These are phyloP conservation scores for Plebejus argus DNA, from an alignment of 2,888 invertebrate species.

Conservation along the genomic window DNA sequence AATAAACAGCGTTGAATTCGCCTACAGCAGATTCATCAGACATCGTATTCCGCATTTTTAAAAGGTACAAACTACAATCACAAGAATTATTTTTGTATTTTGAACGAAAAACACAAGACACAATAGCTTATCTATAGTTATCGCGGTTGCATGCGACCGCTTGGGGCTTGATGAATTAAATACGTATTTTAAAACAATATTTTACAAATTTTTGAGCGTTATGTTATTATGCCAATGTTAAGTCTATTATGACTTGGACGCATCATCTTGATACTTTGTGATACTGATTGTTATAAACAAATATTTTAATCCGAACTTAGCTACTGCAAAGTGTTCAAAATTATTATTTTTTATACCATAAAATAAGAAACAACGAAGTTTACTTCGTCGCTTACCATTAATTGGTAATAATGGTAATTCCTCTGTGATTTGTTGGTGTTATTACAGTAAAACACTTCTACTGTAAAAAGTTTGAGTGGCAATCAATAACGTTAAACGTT, in stretches of 20 bases:
- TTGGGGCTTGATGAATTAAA: too few relatives aligned
- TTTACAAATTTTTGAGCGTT: too few relatives aligned
- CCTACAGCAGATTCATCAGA: neutral
- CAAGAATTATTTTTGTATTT: neutral
- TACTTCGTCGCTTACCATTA: neutral
- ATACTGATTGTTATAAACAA: neutral
- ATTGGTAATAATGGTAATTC: neutral
- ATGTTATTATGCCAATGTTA: neutral
- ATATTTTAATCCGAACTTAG: too few relatives aligned
- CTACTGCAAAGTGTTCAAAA: too few relatives aligned
- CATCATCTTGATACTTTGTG: neutral
- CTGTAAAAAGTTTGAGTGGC: constrained; percentile 27
- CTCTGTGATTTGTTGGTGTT: constrained; percentile 4
- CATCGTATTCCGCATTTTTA: neutral
- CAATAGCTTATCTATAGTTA: too few relatives aligned
- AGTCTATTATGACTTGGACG: neutral
- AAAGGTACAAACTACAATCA: neutral
- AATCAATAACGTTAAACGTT: constrained; percentile 25
- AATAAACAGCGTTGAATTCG: neutral
- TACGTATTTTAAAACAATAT: too few relatives aligned
- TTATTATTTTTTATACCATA: neutral
- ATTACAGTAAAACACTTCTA: constrained; percentile 16
- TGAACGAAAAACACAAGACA: neutral
- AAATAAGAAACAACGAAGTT: neutral
- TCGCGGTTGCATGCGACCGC: too few relatives aligned